phyloP scores from a whole-genome alignment of 2,113 vertebrate genomes.

The Centropus bengalensis region DNA sequence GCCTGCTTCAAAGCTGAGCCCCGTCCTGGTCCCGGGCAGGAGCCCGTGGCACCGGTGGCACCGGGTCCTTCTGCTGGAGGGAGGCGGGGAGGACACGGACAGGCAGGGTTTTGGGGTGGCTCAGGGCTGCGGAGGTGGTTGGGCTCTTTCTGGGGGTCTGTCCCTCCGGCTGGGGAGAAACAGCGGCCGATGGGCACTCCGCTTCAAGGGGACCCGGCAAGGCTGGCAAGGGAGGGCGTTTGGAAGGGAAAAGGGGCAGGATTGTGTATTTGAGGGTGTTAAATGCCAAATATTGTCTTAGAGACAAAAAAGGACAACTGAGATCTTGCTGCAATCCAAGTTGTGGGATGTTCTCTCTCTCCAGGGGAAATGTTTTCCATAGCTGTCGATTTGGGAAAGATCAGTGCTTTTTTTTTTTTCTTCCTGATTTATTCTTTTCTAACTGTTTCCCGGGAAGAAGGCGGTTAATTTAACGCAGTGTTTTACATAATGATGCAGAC shows the following conservation, averaged over 20 bases:
- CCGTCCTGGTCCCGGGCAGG: too few relatives aligned
- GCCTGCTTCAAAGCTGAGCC: background rate
- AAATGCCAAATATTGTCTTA: constrained; percentile 18
- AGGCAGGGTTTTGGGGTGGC: background rate
- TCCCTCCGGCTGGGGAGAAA: background rate
- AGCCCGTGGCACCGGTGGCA: background rate
- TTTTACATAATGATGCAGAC: background rate
- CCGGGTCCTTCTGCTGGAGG: background rate
- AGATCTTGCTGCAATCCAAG: background rate
- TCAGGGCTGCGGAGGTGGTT: background rate
- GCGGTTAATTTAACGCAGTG: background rate
- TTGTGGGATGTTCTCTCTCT: background rate
- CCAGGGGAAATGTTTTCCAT: background rate
- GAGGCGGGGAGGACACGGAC: background rate
- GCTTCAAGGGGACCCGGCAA: background rate
- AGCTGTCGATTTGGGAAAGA: constrained; percentile 35
- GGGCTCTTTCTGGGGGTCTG: background rate
- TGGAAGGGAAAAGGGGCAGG: background rate
- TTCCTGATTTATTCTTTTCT: background rate
- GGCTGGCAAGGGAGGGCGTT: background rate
- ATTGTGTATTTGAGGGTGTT: background rate
- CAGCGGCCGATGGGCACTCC: background rate
- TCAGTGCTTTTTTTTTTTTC: fast-evolving
- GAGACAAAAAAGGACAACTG: background rate
- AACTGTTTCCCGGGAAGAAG: constrained; percentile 3